A percentile compares a stretch with the other conserved stretches of the same genome.
Evolutionary conservation across 2,888 invertebrate genomes (phyloP).

Genomic region (Ophonus ardosiacus): DNA sequence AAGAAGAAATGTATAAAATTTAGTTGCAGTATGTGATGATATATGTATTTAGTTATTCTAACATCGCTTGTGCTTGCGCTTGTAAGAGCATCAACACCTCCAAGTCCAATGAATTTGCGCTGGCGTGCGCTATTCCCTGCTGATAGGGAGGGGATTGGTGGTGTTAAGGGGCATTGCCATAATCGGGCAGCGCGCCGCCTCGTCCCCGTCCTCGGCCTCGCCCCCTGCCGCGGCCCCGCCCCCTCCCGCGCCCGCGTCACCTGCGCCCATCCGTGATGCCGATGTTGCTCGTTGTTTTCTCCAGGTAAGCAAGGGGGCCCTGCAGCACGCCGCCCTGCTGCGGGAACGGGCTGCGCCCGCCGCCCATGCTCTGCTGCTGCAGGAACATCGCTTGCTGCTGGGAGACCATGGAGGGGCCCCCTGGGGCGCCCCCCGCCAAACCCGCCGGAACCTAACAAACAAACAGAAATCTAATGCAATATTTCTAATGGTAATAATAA

Average conservation of each 20-base stretch:
- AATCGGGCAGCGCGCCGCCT: conserved; percentile 53
- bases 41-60: neutral
- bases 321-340: conserved; percentile 81
- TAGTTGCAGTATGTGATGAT: neutral
- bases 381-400: conserved; percentile 79
- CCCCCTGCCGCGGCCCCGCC: conserved; percentile 88
- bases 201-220: conserved; percentile 79
- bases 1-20: neutral
- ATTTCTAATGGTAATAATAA: too few species aligned
- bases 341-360: conserved; percentile 76
- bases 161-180: conserved; percentile 58
- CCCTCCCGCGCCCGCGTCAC: conserved; percentile 93
- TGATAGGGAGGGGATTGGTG: conserved; percentile 69
- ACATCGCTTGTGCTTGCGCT: neutral
- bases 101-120: conserved; percentile 12
- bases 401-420: conserved; percentile 74
- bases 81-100: neutral
- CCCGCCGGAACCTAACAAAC: conserved; percentile 73
- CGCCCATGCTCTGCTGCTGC: conserved; percentile 76
- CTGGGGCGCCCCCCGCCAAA: conserved; percentile 70
- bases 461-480: neutral
- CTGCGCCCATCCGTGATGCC: conserved; percentile 90
- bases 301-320: conserved; percentile 91
- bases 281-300: conserved; percentile 95
- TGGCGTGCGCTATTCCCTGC: conserved; percentile 15